Evolutionary conservation across 1,140 invertebrate genomes (phyloP).

Genomic region (Leucophenga varia): DNA sequence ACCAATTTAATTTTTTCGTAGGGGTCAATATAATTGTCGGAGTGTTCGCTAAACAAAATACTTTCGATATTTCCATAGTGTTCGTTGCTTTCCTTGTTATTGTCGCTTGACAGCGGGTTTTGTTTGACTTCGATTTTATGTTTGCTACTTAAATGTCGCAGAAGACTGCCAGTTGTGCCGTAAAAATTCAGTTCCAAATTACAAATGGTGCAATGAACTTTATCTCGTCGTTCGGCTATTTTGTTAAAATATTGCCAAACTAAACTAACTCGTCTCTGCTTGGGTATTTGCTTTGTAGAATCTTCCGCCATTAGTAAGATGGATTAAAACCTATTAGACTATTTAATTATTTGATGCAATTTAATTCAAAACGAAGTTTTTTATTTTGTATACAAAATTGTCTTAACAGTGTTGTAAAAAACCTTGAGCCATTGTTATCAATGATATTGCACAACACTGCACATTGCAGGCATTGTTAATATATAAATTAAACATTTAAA

Average conservation of each 20-base stretch:
- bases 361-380: too few species aligned
- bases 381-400: too few species aligned
- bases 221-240: slow-evolving; percentile 1
- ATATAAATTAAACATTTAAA: slow-evolving; percentile 10
- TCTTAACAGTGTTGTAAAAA: too few species aligned
- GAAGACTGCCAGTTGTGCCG: slow-evolving; percentile 16
- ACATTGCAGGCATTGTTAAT: too few species aligned
- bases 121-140: slow-evolving; percentile 15
- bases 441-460: too few species aligned
- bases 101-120: slow-evolving; percentile 2
- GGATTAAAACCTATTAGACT: too few species aligned
- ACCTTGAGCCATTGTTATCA: too few species aligned
- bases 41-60: background rate
- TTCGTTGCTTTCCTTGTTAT: background rate
- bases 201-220: slow-evolving; percentile 12
- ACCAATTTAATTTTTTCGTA: background rate
- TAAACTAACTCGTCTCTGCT: slow-evolving; percentile 6
- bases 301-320: too few species aligned
- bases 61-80: background rate
- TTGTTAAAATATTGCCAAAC: slow-evolving; percentile 19
- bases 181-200: slow-evolving; percentile 17
- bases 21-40: background rate
- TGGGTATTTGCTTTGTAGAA: too few species aligned
- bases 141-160: slow-evolving; percentile 15
- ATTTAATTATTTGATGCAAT: too few species aligned